Conservation (phyloP, 2,888 invertebrate genomes). For the Agrypnus murinus region DNA sequence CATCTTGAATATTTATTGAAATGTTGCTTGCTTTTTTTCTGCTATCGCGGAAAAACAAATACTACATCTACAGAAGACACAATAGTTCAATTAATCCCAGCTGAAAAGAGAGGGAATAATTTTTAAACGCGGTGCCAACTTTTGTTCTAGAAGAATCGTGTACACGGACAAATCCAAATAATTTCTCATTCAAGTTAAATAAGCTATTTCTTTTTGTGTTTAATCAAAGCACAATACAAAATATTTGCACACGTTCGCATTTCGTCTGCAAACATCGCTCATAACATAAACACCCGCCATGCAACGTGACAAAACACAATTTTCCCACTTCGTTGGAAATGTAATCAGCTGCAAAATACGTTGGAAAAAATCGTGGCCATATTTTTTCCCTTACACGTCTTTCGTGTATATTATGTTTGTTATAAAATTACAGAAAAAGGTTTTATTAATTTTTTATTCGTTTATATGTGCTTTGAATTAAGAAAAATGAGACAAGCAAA, state of each 20-base stretch:
- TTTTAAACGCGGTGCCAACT: neutral
- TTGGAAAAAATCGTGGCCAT: slow-evolving; percentile 54
- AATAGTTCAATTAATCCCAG: slow-evolving; percentile 5
- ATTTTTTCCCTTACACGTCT: slow-evolving; percentile 46
- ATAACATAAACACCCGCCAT: slow-evolving; percentile 62
- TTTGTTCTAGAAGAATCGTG: slow-evolving; percentile 1
- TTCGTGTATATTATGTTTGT: slow-evolving; percentile 35
- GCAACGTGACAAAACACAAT: slow-evolving; percentile 68
- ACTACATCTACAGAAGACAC: slow-evolving; percentile 6
- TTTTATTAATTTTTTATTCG: slow-evolving; percentile 27
- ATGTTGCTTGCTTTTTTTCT: slow-evolving; percentile 20
- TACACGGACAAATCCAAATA: neutral
- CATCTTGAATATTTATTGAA: slow-evolving; percentile 40
- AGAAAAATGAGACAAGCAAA: no score
- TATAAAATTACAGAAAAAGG: slow-evolving; percentile 33
- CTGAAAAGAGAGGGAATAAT: neutral
- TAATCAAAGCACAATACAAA: slow-evolving; percentile 64
- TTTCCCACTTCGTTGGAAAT: slow-evolving; percentile 60
- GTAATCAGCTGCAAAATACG: slow-evolving; percentile 58
- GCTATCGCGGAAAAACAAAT: slow-evolving; percentile 3
- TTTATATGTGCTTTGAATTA: neutral
- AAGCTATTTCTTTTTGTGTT: slow-evolving; percentile 62
- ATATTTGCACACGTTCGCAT: slow-evolving; percentile 58
- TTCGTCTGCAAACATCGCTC: slow-evolving; percentile 58
- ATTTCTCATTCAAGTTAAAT: slow-evolving; percentile 50